A percentile compares a stretch with the other conserved stretches of the same genome.
These are phyloP conservation scores for Acridotheres tristis DNA, from an alignment of 2,797 vertebrate genomes.

Conservation along the genomic window DNA sequence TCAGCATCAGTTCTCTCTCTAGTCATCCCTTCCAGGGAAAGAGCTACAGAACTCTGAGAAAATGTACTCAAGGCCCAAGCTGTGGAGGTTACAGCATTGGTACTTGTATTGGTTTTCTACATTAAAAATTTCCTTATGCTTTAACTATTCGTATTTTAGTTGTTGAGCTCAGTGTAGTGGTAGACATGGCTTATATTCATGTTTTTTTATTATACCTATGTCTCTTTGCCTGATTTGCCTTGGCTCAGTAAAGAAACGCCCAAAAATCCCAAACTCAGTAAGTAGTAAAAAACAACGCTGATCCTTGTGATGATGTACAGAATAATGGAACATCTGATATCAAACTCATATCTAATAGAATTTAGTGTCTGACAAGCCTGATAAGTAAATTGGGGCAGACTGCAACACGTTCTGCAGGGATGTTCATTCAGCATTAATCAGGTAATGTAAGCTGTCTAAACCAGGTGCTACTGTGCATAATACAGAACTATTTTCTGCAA, in stretches of 20 bases:
- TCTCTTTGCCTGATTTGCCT: not conserved
- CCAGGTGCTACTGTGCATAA: not conserved
- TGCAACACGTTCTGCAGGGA: not conserved
- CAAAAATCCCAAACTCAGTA: not conserved
- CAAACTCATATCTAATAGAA: not conserved
- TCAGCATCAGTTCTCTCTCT: not conserved
- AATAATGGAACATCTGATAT: not conserved
- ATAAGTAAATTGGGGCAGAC: not conserved
- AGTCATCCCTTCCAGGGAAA: not conserved
- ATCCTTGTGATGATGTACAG: not conserved
- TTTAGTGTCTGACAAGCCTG: not conserved
- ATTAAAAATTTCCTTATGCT: not conserved
- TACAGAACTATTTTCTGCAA: not conserved
- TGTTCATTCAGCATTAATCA: not conserved
- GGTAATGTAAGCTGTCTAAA: not conserved
- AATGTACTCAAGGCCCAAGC: not conserved
- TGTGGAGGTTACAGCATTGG: not conserved
- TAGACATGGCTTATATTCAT: not conserved
- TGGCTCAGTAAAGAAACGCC: not conserved
- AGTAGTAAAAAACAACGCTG: not conserved
- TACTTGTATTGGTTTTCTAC: not conserved
- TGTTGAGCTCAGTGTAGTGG: constrained; percentile 13
- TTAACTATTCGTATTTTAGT: not conserved
- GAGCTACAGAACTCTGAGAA: not conserved
- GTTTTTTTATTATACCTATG: not conserved